Conservation (phyloP, 2,113 vertebrate species). For the human region GRCh38 chr6:124427001-124427500, state of each 20-base stretch:
- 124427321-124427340: not conserved
- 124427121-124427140: not conserved
- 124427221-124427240: not conserved
- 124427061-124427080: not conserved
- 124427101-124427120: not conserved
- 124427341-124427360: not conserved
- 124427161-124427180: not conserved
- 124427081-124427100: not conserved
- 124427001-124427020: too few relatives aligned
- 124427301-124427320: not conserved
- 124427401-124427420: not conserved
- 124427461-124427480: not conserved
- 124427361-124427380: not conserved
- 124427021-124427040: not conserved
- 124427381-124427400: not conserved
- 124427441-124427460: not conserved
- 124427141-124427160: not conserved
- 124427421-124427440: not conserved
- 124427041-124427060: not conserved
- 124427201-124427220: not conserved
- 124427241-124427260: not conserved
- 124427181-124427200: not conserved
- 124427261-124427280: not conserved
- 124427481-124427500: not conserved
- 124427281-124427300: not conserved